These are phyloP conservation scores for Rhabdomys dilectus DNA, from an alignment of 2,113 vertebrate species.

Conservation along the genomic window DNA sequence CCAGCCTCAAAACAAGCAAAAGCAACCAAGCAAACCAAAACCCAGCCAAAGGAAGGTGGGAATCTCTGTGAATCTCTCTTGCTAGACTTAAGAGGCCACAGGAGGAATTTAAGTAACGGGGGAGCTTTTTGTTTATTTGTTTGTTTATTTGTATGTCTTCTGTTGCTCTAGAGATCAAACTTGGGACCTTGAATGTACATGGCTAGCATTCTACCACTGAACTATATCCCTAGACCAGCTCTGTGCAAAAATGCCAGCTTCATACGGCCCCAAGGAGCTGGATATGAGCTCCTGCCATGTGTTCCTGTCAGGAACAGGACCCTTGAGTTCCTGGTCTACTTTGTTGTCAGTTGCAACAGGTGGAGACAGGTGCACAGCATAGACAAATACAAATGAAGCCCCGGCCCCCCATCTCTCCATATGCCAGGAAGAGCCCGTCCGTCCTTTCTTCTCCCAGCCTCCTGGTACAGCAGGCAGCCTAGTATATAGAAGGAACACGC, in stretches of 20 bases:
- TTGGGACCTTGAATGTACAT: background rate
- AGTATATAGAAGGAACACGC: background rate
- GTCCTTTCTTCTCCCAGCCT: background rate
- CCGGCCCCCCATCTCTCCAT: background rate
- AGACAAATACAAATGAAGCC: rapidly evolving
- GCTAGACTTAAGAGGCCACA: background rate
- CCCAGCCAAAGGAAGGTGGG: background rate
- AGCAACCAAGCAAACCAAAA: background rate
- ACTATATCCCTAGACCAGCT: background rate
- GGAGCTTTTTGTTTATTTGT: too few species aligned
- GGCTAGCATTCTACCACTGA: background rate
- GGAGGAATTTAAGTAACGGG: background rate
- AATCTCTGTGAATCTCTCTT: background rate
- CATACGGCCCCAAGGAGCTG: rapidly evolving
- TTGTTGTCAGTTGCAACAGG: background rate
- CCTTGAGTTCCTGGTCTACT: background rate
- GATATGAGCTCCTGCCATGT: background rate
- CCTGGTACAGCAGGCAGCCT: background rate
- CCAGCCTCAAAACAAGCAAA: background rate
- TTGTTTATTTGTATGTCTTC: background rate
- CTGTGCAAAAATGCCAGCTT: background rate
- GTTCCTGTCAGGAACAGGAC: background rate
- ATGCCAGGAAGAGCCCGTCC: background rate
- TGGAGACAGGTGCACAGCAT: background rate
- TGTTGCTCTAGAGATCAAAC: background rate